Base-by-base conservation (phyloP, 1,140 invertebrate genomes). In the Agraylea sexmaculata region DNA sequence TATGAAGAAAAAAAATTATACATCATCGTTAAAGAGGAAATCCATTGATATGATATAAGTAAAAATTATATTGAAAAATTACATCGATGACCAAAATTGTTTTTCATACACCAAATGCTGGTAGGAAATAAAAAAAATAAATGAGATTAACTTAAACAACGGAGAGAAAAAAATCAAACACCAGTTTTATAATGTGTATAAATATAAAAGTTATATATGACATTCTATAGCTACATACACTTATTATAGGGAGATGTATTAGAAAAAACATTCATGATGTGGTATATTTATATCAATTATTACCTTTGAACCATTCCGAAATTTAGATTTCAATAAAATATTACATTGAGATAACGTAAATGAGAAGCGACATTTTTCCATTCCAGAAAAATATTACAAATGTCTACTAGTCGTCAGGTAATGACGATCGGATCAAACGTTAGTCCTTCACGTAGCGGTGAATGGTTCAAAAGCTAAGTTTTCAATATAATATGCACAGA, bases 171-270 rank as follows among this genome's bases (percentile, higher is more conserved):
- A 23, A 17, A 19, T 34, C 15, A 22, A 22, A 31, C 19, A 21
- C 12, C 19, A 38, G 12, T 17, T 18, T 31, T 23, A 19, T 32
- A 32, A n/a, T 21, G 18, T 11, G 16, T 11, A 27, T 18, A 45
- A 40, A 22, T 22, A 40, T 16, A 41, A 37, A 22, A 33, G 25
- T 33, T 46, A 42, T 15, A 40, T 13, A 27, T 27, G 21, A 23
- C 36, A 42, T 38, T 25, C 28, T 32, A 42, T 40, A 37, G 21
- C 40, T 42, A 41, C 38, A 31, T 41, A 46, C 44, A 46, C 34
- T 46, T 32, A 46, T 36, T n/a, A n/a, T n/a, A 46, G 40, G 34
- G 31, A 42, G 43, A 45, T 45, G 21, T 36, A 45, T 36, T 36
- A 34, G 22, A 37, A 35, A 30, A 38, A 32, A 45, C 8, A 13